Base-by-base conservation (phyloP, 2,888 invertebrate species). In the Drosophila percnosoma region DNA sequence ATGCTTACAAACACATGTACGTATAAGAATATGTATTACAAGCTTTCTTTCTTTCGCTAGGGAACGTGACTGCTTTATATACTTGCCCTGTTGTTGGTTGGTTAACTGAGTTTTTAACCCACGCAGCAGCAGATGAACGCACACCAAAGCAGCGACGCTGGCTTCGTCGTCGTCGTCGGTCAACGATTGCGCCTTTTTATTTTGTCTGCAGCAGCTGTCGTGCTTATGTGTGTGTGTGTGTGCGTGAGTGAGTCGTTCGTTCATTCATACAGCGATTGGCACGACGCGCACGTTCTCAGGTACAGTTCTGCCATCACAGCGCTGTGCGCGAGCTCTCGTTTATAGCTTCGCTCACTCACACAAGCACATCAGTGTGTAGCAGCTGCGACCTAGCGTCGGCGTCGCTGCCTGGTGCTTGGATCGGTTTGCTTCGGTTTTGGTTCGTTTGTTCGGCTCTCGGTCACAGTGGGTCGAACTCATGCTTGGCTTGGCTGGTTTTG, bases 1-100 rank as follows among this genome's bases (percentile, higher is more conserved):
- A 54, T 21, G 42, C 34, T 40, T 57, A 58, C 29, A 45, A 27
- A 38, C 57, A 40, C 57, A 49, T 53, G 40, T 42, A 57, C 40
- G 40, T 31, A 21, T 15, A 21, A 45, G 54, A 24, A 40, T 79
- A 80, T 87, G 73, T 87, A 75, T 75, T 87, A 80, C 70, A 72
- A 59, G 70, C 68, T 24, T 33, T 33, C 45, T 82, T 77, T 85
- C 72, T 77, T 82, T 73, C 69, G 80, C 70, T 75, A 82, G 87
- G 74, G 80, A 85, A 88, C 83, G 89, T 85, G 85, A 84, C 85
- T 70, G 78, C 68, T 57, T 73, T 89, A 85, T 89, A 55, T 89
- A 84, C 68, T 55, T 62, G 64, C 27, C 73, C 69, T 86, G 77
- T 78, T 84, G 82, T 82, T 85, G 80, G 71, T 82, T 85, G 76